A percentile compares a stretch with the other conserved stretches of the same genome.
phyloP scores from a whole-genome alignment of 2,888 invertebrate genomes.

The Sceliomorpha sp. region DNA sequence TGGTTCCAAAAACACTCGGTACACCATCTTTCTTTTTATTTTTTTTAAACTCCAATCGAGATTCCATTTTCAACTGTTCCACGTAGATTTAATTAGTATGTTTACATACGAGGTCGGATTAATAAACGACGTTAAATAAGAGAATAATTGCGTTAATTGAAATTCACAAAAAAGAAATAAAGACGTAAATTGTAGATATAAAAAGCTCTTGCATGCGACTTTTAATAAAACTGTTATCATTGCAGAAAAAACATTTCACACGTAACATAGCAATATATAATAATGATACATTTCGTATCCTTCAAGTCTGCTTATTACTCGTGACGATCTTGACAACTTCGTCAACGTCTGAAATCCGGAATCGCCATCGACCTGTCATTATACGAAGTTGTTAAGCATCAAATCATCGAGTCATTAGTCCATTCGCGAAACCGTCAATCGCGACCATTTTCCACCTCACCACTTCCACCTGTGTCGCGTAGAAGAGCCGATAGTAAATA shows the following conservation, averaged over 20 bases:
- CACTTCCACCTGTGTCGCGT: constrained; percentile 5
- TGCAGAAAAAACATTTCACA: not conserved
- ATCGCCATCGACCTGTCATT: constrained; percentile 8
- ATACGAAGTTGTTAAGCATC: constrained; percentile 9
- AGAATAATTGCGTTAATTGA: not conserved
- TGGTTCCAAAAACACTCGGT: constrained; percentile 25
- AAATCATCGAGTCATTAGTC: constrained; percentile 9
- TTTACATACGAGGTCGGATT: no score
- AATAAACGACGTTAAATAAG: not conserved
- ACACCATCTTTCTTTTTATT: no score
- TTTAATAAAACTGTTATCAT: no score
- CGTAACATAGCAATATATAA: no score
- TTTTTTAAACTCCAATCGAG: no score
- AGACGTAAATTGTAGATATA: no score
- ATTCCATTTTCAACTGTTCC: constrained; percentile 6
- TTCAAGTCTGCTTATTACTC: not conserved
- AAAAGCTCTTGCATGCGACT: no score
- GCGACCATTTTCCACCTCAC: not conserved
- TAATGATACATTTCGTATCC: constrained; percentile 3
- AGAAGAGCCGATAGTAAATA: constrained; percentile 11
- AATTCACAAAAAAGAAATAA: no score
- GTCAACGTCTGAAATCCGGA: not conserved
- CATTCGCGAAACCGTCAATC: not conserved
- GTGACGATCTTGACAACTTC: not conserved
- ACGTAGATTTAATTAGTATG: constrained; percentile 29